Base-by-base conservation (phyloP, 1,140 invertebrate species). In the Trichomalopsis sarcophagae region DNA sequence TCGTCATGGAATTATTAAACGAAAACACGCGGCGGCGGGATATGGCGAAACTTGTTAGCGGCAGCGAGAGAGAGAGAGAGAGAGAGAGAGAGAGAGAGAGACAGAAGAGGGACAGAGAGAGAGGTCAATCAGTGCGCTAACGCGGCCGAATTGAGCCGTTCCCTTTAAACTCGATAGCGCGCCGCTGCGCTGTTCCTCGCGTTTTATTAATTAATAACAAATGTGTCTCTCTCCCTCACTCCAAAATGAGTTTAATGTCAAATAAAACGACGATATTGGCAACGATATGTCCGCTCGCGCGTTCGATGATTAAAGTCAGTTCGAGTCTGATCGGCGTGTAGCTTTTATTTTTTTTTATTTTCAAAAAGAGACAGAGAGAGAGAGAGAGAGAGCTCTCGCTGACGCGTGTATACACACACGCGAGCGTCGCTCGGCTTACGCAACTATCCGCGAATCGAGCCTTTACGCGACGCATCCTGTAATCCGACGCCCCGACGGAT, bases 131-230 rank as follows among this genome's bases (percentile, higher is more conserved):
- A 89, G 86, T 85, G 86, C 84, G 87, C 86, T 86, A 81, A 84
- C 85, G 73, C 69, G 76, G 50, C 81, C 80, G 85, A 44, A 69
- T 77, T 27, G 55, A 74, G 36, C 44, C 55, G 33, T 4, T 88
- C 87, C 86, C 90, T 90, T 91, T 90, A 90, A 91, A 90, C 89
- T 86, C 87, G 89, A 90, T 89, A 91, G 85, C 87, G 85, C 87
- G 84, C 86, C 85, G 84, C 62, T 33, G 62, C 85, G 84, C 62
- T 33, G 62, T 74, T 44, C 55, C 74, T 76, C 84, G 79, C 69
- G 80, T 90, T 90, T 91, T 91, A 89, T 91, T 89, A 91, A 92
- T 92, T 90, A 90, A 91, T 90, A 90, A 91, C 88, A 91, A 90
- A 91, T 91, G 89, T 90, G 90, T 90, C 21, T 79, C 83, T 17